phyloP scores from a whole-genome alignment of 1,140 invertebrate species.

The Sogatella furcifera region DNA sequence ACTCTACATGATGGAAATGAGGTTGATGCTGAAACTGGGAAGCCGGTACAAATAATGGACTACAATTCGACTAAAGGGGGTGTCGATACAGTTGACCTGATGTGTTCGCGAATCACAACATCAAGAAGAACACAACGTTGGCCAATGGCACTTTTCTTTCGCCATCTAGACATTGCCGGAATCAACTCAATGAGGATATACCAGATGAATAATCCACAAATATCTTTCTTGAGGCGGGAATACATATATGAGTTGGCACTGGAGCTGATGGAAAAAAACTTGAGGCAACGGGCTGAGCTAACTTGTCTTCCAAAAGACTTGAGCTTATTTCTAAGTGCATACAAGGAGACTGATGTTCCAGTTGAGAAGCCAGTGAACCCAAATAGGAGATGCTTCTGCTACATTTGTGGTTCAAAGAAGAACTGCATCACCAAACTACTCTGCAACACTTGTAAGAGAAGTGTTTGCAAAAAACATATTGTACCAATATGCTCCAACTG shows the following conservation, averaged over 20 bases:
- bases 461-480: too few species aligned
- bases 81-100: conserved; percentile 1
- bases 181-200: conserved; percentile 16
- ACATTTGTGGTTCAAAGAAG: too few species aligned
- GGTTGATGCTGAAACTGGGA: conserved; percentile 5
- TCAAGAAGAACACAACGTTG: conserved; percentile 2
- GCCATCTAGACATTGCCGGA: conserved; percentile 23
- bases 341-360: background rate
- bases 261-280: background rate
- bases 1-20: background rate
- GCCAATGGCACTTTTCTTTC: conserved; percentile 23
- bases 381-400: too few species aligned
- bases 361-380: too few species aligned
- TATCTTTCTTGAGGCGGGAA: background rate
- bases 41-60: background rate
- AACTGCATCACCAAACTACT: too few species aligned
- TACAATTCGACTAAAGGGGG: conserved; percentile 4
- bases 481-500: too few species aligned
- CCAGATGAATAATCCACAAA: too few species aligned
- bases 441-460: too few species aligned
- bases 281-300: background rate
- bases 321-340: background rate
- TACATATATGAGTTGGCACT: background rate
- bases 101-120: background rate
- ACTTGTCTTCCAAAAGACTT: background rate